A percentile compares a stretch with the other conserved stretches of the same genome.
Evolutionary conservation across 1,140 invertebrate genomes (phyloP).

Genomic region (Drosophila navojoa): DNA sequence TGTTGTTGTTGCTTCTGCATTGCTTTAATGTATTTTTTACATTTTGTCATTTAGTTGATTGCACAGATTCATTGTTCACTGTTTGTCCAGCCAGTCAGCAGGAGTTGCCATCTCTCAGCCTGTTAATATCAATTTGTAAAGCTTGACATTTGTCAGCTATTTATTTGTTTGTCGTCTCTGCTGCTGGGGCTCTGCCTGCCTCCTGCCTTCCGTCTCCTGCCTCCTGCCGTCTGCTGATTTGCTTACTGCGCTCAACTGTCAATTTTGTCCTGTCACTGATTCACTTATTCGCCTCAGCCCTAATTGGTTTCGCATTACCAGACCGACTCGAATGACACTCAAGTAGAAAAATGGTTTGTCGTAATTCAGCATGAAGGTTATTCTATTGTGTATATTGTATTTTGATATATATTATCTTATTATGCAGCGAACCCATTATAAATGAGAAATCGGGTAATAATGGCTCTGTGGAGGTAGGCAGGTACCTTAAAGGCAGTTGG

Average conservation of each 20-base stretch:
- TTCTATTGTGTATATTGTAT: too few relatives aligned
- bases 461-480: too few relatives aligned
- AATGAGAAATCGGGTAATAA: too few relatives aligned
- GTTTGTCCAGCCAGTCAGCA: slow-evolving; percentile 43
- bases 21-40: slow-evolving; percentile 12
- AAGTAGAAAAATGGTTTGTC: slow-evolving; percentile 49
- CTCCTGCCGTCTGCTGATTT: slow-evolving; percentile 16
- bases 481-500: too few relatives aligned
- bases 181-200: slow-evolving; percentile 6
- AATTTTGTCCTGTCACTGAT: slow-evolving; percentile 69
- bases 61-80: slow-evolving; percentile 35
- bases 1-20: not conserved
- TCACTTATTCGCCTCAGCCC: slow-evolving; percentile 71
- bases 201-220: not conserved
- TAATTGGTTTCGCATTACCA: slow-evolving; percentile 78
- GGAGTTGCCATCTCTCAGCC: slow-evolving; percentile 12
- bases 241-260: slow-evolving; percentile 48
- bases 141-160: slow-evolving; percentile 14
- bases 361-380: slow-evolving; percentile 39
- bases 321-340: slow-evolving; percentile 43
- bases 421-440: too few relatives aligned
- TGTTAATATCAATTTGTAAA: slow-evolving; percentile 3
- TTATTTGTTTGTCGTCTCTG: slow-evolving; percentile 14
- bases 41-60: slow-evolving; percentile 60
- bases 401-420: too few relatives aligned